Conservation (phyloP, 2,113 vertebrate genomes). For the Corydoras sp. region DNA sequence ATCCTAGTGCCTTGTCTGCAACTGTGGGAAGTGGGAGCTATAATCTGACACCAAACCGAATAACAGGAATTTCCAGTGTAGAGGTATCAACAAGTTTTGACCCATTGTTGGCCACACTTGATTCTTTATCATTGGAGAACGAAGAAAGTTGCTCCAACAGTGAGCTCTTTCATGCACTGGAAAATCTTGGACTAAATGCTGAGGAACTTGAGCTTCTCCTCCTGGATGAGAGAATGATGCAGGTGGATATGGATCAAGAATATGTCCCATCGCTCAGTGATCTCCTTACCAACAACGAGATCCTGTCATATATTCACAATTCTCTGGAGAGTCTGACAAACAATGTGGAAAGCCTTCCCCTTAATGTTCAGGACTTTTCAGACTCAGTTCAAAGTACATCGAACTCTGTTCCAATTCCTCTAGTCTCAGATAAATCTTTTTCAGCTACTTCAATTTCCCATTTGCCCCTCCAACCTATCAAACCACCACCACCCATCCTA, state of each 20-base stretch:
- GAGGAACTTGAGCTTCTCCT: constrained; percentile 75
- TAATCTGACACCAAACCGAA: constrained; percentile 33
- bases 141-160: constrained; percentile 63
- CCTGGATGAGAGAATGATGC: constrained; percentile 72
- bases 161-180: constrained; percentile 64
- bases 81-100: constrained; percentile 51
- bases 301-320: constrained; percentile 64
- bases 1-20: constrained; percentile 27
- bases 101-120: constrained; percentile 65
- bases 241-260: constrained; percentile 61
- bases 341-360: neutral
- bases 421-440: rapidly evolving
- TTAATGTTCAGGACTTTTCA: neutral
- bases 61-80: constrained; percentile 8
- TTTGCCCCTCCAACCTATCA: neutral
- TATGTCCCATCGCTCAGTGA: constrained; percentile 52
- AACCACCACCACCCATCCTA: constrained; percentile 28
- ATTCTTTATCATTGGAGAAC: constrained; percentile 62
- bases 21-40: constrained; percentile 40
- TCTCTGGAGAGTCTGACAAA: constrained; percentile 43
- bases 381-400: neutral
- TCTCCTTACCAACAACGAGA: constrained; percentile 60
- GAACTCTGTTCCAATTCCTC: neutral
- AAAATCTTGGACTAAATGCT: constrained; percentile 65
- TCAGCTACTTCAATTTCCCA: neutral